These are phyloP conservation scores for Heterodera schachtii DNA, from an alignment of 1,140 invertebrate species.

Conservation along the genomic window DNA sequence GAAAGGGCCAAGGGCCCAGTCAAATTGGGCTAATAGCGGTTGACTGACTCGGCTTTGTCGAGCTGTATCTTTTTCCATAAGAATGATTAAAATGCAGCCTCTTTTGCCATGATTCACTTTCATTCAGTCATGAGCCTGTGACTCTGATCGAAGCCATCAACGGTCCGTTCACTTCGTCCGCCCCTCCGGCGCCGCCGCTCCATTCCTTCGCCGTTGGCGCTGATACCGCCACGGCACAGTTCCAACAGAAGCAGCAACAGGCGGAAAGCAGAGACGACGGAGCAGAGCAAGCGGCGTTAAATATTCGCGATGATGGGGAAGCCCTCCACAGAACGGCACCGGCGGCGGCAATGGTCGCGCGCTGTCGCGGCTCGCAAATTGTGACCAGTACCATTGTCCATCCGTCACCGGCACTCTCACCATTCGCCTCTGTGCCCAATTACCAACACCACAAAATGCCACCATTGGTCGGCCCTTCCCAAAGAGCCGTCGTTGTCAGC, in stretches of 20 bases:
- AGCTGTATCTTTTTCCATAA: too few relatives aligned
- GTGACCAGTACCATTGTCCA: constrained; percentile 9
- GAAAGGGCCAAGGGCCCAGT: too few relatives aligned
- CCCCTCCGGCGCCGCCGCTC: neutral
- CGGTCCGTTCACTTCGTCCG: constrained; percentile 72
- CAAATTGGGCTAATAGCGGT: too few relatives aligned
- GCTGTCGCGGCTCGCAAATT: constrained; percentile 8
- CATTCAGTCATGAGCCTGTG: constrained; percentile 85
- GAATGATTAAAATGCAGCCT: too few relatives aligned
- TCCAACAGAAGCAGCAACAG: constrained; percentile 7
- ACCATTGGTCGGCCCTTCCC: too few relatives aligned
- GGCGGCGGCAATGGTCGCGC: neutral
- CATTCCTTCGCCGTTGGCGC: neutral
- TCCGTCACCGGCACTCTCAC: neutral
- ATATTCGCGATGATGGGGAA: neutral
- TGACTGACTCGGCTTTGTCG: too few relatives aligned
- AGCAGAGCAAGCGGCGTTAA: neutral
- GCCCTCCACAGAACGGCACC: neutral
- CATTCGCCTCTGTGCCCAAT: neutral
- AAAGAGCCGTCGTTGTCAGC: neutral
- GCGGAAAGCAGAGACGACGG: constrained; percentile 12
- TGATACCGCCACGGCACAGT: neutral
- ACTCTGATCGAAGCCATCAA: constrained; percentile 97
- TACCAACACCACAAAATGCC: too few relatives aligned
- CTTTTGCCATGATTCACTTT: neutral